Evolutionary conservation across 2,113 vertebrate species (phyloP), one percentile per base, ranked within the genome.

Genomic region (Cercocebus atys): DNA sequence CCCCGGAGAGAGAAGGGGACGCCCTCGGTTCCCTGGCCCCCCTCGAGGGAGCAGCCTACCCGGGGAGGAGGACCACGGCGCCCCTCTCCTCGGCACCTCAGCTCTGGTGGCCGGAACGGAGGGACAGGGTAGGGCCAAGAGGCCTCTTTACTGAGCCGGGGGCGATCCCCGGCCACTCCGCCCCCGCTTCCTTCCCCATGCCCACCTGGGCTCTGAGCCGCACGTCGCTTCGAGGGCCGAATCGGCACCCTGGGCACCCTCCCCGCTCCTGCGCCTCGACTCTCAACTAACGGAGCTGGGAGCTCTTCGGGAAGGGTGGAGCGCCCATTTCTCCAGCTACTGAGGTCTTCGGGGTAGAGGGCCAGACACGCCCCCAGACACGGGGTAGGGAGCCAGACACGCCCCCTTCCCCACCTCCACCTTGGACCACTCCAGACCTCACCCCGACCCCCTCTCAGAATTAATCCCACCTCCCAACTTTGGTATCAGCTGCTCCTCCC

Each of bases 381-480:
- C 20, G 64, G 25, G 43, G 78, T 72, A 14, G 8, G 43, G 81
- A 70, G 11, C 25, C 79, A 90, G 94, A 70, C 95, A 97, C 96
- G n/a, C 97, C 96, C 80, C 80, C 95, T 84, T 14, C 66, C 94
- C 91, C 79, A 45, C 93, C 95, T 94, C 45, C 43, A 40, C 88
- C 80, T 88, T 50, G 3, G 32, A 11, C 82, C 50, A 22, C 75
- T 81, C 47, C 2, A 3, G 38, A 79, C 89, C 79, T 89, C 70
- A 2, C 64, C 55, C 57, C 38, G 55, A 55, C 40, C 76, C 38
- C 55, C 40, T 55, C 80, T 72, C 75, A n/a, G 72, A 90, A 88
- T n/a, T 38, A 79, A 84, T 38, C 80, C 70, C 81, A 93, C 92
- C 80, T 79, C 72, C 61, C 72, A 47, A 72, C 82, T 27, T 11